Evolutionary conservation across 2,797 vertebrate species (phyloP), one percentile per base, ranked within the genome.

Genomic region (Diplodus puntazzo): DNA sequence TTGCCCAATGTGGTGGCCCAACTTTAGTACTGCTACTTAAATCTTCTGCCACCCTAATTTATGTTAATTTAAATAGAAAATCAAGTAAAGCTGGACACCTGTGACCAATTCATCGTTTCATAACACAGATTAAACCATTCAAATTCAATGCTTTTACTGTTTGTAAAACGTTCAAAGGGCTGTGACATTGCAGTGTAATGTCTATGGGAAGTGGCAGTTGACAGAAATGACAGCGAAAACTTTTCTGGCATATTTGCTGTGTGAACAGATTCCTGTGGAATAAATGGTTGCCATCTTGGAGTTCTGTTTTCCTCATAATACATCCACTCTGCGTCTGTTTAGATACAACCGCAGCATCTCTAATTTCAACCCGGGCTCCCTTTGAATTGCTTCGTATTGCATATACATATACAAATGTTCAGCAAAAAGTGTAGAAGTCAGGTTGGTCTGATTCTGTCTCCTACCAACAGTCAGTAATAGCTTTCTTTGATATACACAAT

Each of bases 401-500:
- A 45, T 3, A 3, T 5, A 16, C 12, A n/a, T 53, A n/a, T 52
- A 58, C 34, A 64, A 46, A 59, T 27, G 18, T 30, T 50, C 8
- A 25, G 14, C 20, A 18, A 63, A 55, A 20, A 3, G 61, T 23
- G 21, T 5, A 18, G 8, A 58, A 12, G 17, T 67, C 13, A 1
- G 21, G 17, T 11, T 14, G 4, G 54, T 48, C 42, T 73, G 17
- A 69, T 46, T 3, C n/a, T 5, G 18, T 61, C 58, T 75, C 43
- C 20, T 34, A 30, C n/a, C 43, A 57, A 16, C 50, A 43, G 18
- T 61, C 39, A 81, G 20, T 60, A 46, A 42, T 13, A 10, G 3
- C 55, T 53, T 25, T 67, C 27, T 46, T 74, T 72, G 23, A 70
- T 69, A 65, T 76, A 21, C 5, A 69, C 54, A 50, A 27, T 14